A percentile compares a stretch with the other conserved stretches of the same genome.
Conservation (phyloP, 1,140 invertebrate species). For the Planococcus citri region DNA sequence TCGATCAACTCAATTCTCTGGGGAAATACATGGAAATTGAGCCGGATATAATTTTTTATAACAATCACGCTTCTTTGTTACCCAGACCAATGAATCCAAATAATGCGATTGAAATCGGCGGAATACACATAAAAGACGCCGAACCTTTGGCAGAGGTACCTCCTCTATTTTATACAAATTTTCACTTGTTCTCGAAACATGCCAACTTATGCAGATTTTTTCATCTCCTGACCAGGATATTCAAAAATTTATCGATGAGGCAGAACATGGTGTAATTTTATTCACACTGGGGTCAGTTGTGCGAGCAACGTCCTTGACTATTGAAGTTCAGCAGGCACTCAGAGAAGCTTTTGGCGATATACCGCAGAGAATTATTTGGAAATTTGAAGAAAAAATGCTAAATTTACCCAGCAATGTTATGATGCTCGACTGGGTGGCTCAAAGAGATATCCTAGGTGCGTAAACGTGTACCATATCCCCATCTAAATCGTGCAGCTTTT, state of each 20-base stretch:
- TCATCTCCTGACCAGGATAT: slow-evolving; percentile 37
- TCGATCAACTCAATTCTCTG: neutral
- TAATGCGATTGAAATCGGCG: slow-evolving; percentile 32
- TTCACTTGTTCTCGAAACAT: too few species aligned
- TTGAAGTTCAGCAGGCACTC: slow-evolving; percentile 42
- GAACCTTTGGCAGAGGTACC: slow-evolving; percentile 29
- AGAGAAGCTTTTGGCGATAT: slow-evolving; percentile 44
- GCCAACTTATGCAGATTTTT: neutral
- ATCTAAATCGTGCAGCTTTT: too few species aligned
- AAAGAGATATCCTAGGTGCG: slow-evolving; percentile 45
- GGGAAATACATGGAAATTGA: neutral
- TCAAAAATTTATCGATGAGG: slow-evolving; percentile 43
- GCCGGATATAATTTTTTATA: neutral
- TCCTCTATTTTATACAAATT: too few species aligned
- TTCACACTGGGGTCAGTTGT: slow-evolving; percentile 51
- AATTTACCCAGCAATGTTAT: slow-evolving; percentile 41
- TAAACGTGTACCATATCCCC: too few species aligned
- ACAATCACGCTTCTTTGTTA: neutral
- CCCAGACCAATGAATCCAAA: slow-evolving; percentile 29
- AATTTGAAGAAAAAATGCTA: slow-evolving; percentile 43
- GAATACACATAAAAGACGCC: slow-evolving; percentile 28
- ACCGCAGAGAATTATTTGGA: slow-evolving; percentile 47
- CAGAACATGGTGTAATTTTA: slow-evolving; percentile 47
- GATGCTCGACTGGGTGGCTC: slow-evolving; percentile 46
- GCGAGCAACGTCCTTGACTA: slow-evolving; percentile 34